Percentiles rank a stretch among this genome's conserved stretches.
Conservation (phyloP, 2,888 invertebrate species). For the Rhimphoctona megacephalus region DNA sequence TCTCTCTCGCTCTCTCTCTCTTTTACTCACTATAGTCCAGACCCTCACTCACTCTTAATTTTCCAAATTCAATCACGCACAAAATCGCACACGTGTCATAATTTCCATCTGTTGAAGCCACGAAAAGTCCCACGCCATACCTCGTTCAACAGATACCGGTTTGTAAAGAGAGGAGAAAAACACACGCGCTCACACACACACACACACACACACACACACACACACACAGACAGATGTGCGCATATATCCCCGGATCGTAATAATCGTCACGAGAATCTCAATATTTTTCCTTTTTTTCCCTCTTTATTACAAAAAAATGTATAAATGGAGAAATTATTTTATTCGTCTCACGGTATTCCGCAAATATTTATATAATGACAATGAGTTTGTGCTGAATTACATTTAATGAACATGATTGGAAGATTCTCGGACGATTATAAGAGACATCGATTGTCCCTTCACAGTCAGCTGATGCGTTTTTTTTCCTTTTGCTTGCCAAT, state of each 20-base stretch:
- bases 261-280: constrained; percentile 52
- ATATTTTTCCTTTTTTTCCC: constrained; percentile 10
- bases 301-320: constrained; percentile 22
- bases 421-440: constrained; percentile 52
- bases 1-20: too few relatives aligned
- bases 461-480: constrained; percentile 44
- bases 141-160: constrained; percentile 59
- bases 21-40: background rate
- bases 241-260: constrained; percentile 34
- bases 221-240: constrained; percentile 37
- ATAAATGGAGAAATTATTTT: constrained; percentile 3
- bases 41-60: constrained; percentile 34
- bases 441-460: constrained; percentile 24
- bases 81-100: constrained; percentile 37
- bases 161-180: constrained; percentile 30
- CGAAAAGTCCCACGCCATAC: constrained; percentile 34
- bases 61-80: constrained; percentile 52
- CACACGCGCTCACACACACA: constrained; percentile 32
- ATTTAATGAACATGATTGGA: constrained; percentile 9
- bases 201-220: constrained; percentile 40
- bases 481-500: constrained; percentile 38
- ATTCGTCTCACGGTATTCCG: background rate
- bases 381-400: background rate
- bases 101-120: constrained; percentile 44
- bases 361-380: background rate